Base-by-base conservation (phyloP, 2,113 vertebrate species). In the Crotalus viridis region DNA sequence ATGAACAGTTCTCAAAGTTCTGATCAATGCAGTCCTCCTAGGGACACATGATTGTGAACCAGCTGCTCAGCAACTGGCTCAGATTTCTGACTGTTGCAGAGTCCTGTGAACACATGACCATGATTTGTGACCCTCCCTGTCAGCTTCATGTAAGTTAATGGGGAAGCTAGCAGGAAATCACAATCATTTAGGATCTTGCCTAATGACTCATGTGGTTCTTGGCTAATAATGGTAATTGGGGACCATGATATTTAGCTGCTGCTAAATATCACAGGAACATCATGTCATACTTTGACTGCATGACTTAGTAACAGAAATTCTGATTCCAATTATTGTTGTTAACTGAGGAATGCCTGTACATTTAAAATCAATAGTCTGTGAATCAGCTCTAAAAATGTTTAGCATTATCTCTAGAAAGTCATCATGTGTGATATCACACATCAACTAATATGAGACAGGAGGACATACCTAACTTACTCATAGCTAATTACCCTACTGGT, bases 401-500 rank as follows among this genome's bases (percentile, higher is more conserved):
- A 39, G 89, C 86, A 94, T 95, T 91, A 92, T 94, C 56, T 19
- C 55, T 52, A 92, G 8, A 48, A 59, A 90, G 69, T 91, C 92
- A 91, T 57, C 90, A 5, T 46, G 46, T 55, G 17, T 93, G 89
- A 86, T 39, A 92, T 48, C 81, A 7, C 5, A 46, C 64, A 59
- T 87, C 90, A 94, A 57, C 93, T 51, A 87, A 96, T 90, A 89
- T 59, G 17, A 43, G 74, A 43, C 74, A 81, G 74, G 7, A 81
- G 33, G 74, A 81, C 19, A 43, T 81, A 81, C 7, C 33, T 55
- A 0, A 5, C 86, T 92, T 56, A 64, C 81, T 91, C 74, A 88
- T 93, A 93, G 93, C 94, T 93, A 92, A 57, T 39, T 0, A 1
- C 90, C 95, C 85, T 90, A 88, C 94, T 89, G 85, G 94, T 85